phyloP scores from a whole-genome alignment of 2,113 vertebrate species.

The Mastomys natalensis region DNA sequence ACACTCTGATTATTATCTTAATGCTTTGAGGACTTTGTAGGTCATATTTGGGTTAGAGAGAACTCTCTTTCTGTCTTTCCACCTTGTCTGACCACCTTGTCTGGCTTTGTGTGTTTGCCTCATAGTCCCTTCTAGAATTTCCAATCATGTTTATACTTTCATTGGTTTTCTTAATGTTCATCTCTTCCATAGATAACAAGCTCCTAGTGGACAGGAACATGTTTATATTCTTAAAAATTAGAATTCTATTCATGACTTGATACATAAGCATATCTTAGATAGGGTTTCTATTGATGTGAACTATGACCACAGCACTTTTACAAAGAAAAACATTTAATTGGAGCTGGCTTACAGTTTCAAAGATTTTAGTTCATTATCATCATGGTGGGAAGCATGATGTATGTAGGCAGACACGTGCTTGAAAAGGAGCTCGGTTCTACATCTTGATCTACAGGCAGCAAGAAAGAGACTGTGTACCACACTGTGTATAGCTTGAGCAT shows the following conservation, averaged over 20 bases:
- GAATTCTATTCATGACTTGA: not conserved
- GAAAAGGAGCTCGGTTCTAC: not conserved
- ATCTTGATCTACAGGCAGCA: not conserved
- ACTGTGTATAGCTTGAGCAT: not conserved
- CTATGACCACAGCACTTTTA: not conserved
- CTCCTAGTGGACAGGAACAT: not conserved
- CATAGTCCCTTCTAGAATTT: not conserved
- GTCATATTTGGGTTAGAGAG: too few relatives aligned
- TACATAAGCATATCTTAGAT: not conserved
- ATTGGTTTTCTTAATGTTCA: not conserved
- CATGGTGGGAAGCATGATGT: not conserved
- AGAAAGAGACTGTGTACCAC: not conserved
- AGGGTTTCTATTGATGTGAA: not conserved
- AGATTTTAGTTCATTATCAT: not conserved
- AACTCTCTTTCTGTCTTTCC: not conserved
- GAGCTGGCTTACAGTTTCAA: not conserved
- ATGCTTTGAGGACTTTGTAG: too few relatives aligned
- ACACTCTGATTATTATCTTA: too few relatives aligned
- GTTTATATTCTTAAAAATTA: not conserved
- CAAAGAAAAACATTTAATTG: not conserved
- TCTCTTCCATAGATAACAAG: not conserved
- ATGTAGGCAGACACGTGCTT: not conserved
- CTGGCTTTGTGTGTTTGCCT: not conserved
- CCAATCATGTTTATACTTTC: not conserved
- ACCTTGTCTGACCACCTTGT: not conserved